phyloP scores from a whole-genome alignment of 2,888 invertebrate genomes.

The Drosophila ustulata region DNA sequence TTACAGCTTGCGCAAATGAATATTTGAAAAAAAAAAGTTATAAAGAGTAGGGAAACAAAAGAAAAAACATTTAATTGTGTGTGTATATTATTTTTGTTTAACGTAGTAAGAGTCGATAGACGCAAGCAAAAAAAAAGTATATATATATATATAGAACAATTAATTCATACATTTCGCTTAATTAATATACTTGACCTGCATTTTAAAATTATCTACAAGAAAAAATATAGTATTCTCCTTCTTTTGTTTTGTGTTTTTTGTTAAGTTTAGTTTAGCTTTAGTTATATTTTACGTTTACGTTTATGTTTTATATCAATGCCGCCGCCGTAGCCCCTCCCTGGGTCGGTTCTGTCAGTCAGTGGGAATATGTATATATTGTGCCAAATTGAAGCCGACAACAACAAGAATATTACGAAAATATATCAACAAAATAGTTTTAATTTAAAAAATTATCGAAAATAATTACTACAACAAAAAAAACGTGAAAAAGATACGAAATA shows the following conservation, averaged over 20 bases:
- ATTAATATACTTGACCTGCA: slow-evolving; percentile 39
- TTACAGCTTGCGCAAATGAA: slow-evolving; percentile 4
- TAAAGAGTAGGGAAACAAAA: slow-evolving; percentile 6
- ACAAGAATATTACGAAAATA: slow-evolving; percentile 45
- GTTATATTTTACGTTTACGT: slow-evolving; percentile 5
- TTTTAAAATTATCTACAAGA: slow-evolving; percentile 38
- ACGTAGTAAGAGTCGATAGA: slow-evolving; percentile 12
- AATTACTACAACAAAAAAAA: slow-evolving; percentile 26
- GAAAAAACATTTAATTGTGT: slow-evolving; percentile 7
- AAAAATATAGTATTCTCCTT: slow-evolving; percentile 8
- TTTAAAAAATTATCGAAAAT: slow-evolving; percentile 34
- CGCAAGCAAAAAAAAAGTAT: slow-evolving; percentile 13
- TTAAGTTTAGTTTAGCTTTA: slow-evolving; percentile 9
- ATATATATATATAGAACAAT: slow-evolving; percentile 14
- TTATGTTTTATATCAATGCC: slow-evolving; percentile 30
- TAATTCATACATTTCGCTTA: slow-evolving; percentile 27
- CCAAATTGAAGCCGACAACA: slow-evolving; percentile 38
- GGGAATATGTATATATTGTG: slow-evolving; percentile 8
- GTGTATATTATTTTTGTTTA: slow-evolving; percentile 17
- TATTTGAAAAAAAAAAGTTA: slow-evolving; percentile 3
- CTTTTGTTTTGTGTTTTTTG: background rate
- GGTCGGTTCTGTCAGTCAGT: slow-evolving; percentile 26
- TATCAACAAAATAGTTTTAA: slow-evolving; percentile 49
- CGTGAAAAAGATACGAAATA: slow-evolving; percentile 14
- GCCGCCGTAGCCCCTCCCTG: slow-evolving; percentile 16